phyloP scores from a whole-genome alignment of 2,113 vertebrate species.

The Vulpes vulpes region DNA sequence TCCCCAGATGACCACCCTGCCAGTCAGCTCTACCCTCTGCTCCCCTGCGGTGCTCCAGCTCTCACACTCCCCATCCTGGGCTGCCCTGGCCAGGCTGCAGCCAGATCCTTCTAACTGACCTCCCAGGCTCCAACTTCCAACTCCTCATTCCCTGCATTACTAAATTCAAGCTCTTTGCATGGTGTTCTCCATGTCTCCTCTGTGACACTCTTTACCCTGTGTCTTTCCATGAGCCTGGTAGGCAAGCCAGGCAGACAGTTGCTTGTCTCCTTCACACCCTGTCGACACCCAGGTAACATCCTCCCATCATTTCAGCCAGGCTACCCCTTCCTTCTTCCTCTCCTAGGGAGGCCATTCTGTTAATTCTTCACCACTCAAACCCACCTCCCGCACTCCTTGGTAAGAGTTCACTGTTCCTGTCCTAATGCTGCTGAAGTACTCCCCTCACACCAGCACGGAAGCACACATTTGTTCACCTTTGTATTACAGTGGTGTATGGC shows the following conservation, averaged over 20 bases:
- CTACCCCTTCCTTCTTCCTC: not conserved
- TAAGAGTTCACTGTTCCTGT: not conserved
- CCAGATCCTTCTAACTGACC: not conserved
- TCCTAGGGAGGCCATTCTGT: not conserved
- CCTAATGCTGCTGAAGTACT: not conserved
- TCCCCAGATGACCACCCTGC: not conserved
- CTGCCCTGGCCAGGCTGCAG: not conserved
- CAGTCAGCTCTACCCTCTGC: not conserved
- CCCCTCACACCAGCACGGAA: not conserved
- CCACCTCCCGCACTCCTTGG: not conserved
- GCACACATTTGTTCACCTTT: not conserved
- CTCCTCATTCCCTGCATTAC: not conserved
- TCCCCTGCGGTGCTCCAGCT: not conserved
- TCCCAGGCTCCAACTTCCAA: not conserved
- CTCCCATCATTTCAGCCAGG: not conserved
- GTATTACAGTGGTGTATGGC: not conserved
- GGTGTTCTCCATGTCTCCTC: not conserved
- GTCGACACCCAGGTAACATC: not conserved
- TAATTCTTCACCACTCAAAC: not conserved
- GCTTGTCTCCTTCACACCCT: too few species aligned
- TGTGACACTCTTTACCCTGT: accelerated
- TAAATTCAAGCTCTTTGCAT: not conserved
- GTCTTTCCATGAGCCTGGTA: not conserved
- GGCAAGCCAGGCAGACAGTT: not conserved
- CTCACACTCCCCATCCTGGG: accelerated